Base-by-base conservation (phyloP, 2,113 vertebrate species). In the Sula dactylatra region DNA sequence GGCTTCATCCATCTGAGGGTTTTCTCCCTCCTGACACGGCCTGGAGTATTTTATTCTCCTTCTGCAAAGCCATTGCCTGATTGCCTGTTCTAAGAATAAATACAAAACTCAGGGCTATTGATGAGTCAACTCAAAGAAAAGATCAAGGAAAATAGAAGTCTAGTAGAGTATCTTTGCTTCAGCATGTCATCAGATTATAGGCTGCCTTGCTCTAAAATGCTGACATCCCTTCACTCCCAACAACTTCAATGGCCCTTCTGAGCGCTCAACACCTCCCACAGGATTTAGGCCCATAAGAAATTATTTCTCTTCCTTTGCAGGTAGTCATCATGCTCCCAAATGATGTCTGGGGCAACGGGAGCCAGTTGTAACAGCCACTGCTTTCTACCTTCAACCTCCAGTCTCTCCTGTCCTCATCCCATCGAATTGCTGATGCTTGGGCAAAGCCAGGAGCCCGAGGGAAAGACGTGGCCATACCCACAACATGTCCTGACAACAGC, bases 241-340 rank as follows among this genome's bases (percentile, higher is more conserved):
- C 56, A 92, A 16, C 80, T 34, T 87, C 72, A 91, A 52, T 26
- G 36, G 20, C 25, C 34, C 22, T 54, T 44, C 16, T 5, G 36
- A 91, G 44, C 0, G 0, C 36, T 78, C 64, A 82, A 38, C 27
- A 45, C 27, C 16, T 74, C 56, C 47, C 19, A 22, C 0, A 1
- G 36, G 61, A 67, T 59, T 83, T 58, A 71, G 25, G 21, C 32
- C 18, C 27, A 2, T 29, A 42, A 59, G 64, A 59, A 86, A 73
- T 74, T 40, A 64, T 77, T 90, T 66, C 52, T 17, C 11, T 19
- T 56, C 55, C 42, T 93, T 42, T 5, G 6, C 26, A 74, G 55
- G 15, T 72, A 52, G 31, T 6, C 18, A 65, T 79, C 16, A 0
- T 11, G n/a, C 38, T 76, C 45, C 62, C 58, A 77, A 17, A 74